Evolutionary conservation across 2,797 vertebrate genomes (phyloP).

Genomic region (Pteropus rufus): DNA sequence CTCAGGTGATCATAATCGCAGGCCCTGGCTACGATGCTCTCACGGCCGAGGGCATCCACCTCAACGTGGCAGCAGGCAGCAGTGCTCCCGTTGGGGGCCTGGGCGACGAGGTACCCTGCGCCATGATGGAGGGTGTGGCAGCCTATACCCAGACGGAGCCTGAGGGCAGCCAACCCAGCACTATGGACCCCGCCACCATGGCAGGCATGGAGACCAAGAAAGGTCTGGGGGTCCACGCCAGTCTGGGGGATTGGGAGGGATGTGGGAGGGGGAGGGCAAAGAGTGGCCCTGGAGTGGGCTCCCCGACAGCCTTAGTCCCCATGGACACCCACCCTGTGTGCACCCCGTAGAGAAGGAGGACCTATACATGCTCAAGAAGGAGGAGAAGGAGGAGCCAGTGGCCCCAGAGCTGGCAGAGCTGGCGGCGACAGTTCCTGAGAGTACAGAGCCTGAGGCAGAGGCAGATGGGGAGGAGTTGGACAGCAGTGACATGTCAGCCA

Average conservation of each 20-base stretch:
- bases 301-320: background rate
- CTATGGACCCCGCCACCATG: conserved; percentile 28
- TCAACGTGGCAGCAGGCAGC: conserved; percentile 83
- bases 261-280: background rate
- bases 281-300: background rate
- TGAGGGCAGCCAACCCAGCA: conserved; percentile 78
- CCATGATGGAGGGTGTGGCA: conserved; percentile 86
- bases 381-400: conserved; percentile 69
- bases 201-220: conserved; percentile 77
- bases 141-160: conserved; percentile 86
- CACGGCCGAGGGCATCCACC: conserved; percentile 90
- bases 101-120: conserved; percentile 87
- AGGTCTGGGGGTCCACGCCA: conserved; percentile 76
- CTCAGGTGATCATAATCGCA: conserved; percentile 94
- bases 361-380: conserved; percentile 76
- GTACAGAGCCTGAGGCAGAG: conserved; percentile 29
- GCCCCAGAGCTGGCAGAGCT: conserved; percentile 66
- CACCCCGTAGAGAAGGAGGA: conserved; percentile 75
- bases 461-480: conserved; percentile 60
- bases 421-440: background rate
- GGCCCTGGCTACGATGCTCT: conserved; percentile 90
- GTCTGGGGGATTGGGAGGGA: background rate
- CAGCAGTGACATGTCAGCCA: conserved; percentile 68
- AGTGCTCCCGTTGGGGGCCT: conserved; percentile 50
- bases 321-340: background rate